Evolutionary conservation across 2,888 invertebrate species (phyloP).

Genomic region (Ophion obscuratus): DNA sequence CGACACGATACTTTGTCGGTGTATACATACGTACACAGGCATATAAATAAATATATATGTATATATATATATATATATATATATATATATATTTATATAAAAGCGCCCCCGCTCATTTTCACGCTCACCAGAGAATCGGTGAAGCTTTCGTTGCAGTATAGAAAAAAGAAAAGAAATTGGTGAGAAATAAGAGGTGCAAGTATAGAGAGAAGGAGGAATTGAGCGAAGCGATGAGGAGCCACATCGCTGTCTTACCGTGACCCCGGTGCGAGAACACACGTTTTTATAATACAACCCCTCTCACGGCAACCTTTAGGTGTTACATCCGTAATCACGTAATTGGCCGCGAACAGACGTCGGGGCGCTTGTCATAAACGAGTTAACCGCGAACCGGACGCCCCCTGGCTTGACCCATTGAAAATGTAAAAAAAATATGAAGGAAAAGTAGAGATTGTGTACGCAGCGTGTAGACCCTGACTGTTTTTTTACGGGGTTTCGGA

Average conservation of each 20-base stretch:
- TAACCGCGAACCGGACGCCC: slow-evolving; percentile 68
- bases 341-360: slow-evolving; percentile 71
- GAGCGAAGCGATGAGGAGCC: slow-evolving; percentile 55
- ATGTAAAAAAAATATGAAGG: slow-evolving; percentile 19
- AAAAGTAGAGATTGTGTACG: neutral
- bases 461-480: neutral
- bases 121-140: slow-evolving; percentile 35
- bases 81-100: slow-evolving; percentile 5
- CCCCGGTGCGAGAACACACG: slow-evolving; percentile 37
- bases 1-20: slow-evolving; percentile 66
- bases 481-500: neutral
- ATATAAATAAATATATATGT: slow-evolving; percentile 32
- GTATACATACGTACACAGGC: slow-evolving; percentile 18
- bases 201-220: slow-evolving; percentile 42
- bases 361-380: slow-evolving; percentile 77
- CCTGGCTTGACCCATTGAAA: slow-evolving; percentile 57
- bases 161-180: slow-evolving; percentile 23
- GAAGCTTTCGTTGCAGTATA: slow-evolving; percentile 37
- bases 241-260: slow-evolving; percentile 56
- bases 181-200: slow-evolving; percentile 39
- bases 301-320: slow-evolving; percentile 74
- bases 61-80: slow-evolving; percentile 16
- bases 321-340: slow-evolving; percentile 81
- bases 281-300: slow-evolving; percentile 60
- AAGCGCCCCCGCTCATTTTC: slow-evolving; percentile 56